Conservation (phyloP, 2,888 invertebrate species). For the Pardosa pseudoannulata region DNA sequence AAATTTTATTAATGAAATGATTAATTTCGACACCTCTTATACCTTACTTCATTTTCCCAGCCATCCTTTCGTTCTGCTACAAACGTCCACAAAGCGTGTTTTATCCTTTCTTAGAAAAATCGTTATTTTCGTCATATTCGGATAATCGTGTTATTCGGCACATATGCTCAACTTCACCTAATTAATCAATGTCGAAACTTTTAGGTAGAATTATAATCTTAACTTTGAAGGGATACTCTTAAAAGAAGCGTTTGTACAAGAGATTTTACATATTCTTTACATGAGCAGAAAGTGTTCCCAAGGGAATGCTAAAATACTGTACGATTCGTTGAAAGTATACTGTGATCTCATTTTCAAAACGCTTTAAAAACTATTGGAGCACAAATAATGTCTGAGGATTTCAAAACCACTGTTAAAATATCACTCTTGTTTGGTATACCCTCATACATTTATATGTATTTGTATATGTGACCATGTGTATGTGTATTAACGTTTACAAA, state of each 20-base stretch:
- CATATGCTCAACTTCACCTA: not conserved
- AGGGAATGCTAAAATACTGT: too few relatives aligned
- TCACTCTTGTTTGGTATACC: too few relatives aligned
- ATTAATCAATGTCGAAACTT: conserved; percentile 13
- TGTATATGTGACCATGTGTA: too few relatives aligned
- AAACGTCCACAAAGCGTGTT: not conserved
- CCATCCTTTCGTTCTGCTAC: not conserved
- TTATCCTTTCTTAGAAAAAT: not conserved
- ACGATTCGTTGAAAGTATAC: too few relatives aligned
- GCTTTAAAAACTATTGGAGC: too few relatives aligned
- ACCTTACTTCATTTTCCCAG: not conserved
- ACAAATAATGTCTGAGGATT: too few relatives aligned
- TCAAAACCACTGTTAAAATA: too few relatives aligned
- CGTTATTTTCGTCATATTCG: conserved; percentile 5
- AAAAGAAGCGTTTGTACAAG: not conserved
- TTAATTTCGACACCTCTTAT: not conserved
- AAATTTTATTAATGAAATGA: conserved; percentile 4
- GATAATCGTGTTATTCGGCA: not conserved
- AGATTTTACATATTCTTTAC: too few relatives aligned
- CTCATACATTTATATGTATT: too few relatives aligned
- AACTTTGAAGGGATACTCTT: not conserved
- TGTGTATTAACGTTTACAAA: too few relatives aligned
- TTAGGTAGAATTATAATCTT: not conserved
- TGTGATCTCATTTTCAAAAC: too few relatives aligned
- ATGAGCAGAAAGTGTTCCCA: too few relatives aligned